Evolutionary conservation across 1,140 invertebrate species (phyloP).

Genomic region (Mya arenaria): DNA sequence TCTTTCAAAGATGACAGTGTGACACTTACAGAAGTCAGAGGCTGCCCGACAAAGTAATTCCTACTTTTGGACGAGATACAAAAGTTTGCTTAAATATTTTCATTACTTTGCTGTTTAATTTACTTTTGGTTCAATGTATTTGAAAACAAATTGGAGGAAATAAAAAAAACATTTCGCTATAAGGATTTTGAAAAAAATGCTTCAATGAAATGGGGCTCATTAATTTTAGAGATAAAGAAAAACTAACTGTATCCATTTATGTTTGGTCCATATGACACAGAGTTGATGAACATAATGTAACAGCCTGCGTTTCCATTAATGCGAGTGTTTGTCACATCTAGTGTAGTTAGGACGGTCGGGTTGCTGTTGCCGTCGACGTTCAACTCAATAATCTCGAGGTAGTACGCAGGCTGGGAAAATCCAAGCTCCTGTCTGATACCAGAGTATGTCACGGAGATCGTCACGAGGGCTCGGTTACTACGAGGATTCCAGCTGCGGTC

Average conservation of each 20-base stretch:
- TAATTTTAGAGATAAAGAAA: neutral
- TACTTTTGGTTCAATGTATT: too few relatives aligned
- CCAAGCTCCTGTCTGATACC: conserved; percentile 33
- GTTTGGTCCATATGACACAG: too few relatives aligned
- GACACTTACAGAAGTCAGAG: too few relatives aligned
- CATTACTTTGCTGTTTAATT: too few relatives aligned
- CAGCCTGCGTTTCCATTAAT: neutral
- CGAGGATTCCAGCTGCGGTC: conserved; percentile 64
- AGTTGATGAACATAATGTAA: conserved; percentile 24
- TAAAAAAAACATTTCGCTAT: too few relatives aligned
- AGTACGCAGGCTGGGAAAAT: conserved; percentile 33
- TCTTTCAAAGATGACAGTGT: too few relatives aligned
- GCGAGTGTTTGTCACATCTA: conserved; percentile 10
- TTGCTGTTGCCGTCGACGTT: neutral
- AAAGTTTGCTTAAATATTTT: too few relatives aligned
- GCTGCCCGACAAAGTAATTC: too few relatives aligned
- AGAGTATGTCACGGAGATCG: conserved; percentile 34
- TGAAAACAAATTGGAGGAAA: too few relatives aligned
- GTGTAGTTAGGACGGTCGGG: neutral
- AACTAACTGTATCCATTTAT: neutral
- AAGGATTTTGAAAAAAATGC: neutral
- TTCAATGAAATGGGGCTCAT: neutral
- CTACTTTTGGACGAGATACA: too few relatives aligned
- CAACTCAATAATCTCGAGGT: neutral
- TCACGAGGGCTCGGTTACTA: conserved; percentile 33